Evolutionary conservation across 2,113 vertebrate genomes (phyloP).

Genomic region (human): GRCh38 chr5:88210501-88211000

Average conservation of each 20-base stretch:
- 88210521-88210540: not conserved
- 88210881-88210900: not conserved
- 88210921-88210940: not conserved
- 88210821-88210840: not conserved
- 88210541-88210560: not conserved
- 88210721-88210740: not conserved
- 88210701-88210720: not conserved
- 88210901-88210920: not conserved
- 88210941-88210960: not conserved
- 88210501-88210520: not conserved
- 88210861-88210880: slow-evolving; percentile 8
- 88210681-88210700: not conserved
- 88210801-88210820: not conserved
- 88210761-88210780: slow-evolving; percentile 1
- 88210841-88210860: not conserved
- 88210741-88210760: not conserved
- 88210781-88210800: not conserved
- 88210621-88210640: not conserved
- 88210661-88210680: not conserved
- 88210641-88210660: not conserved
- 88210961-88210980: not conserved
- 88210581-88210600: not conserved
- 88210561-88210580: not conserved
- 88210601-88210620: not conserved
- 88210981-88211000: not conserved